Percentiles rank a stretch among this genome's conserved stretches.
Evolutionary conservation across 2,888 invertebrate species (phyloP).

Genomic region (Formica aserva): DNA sequence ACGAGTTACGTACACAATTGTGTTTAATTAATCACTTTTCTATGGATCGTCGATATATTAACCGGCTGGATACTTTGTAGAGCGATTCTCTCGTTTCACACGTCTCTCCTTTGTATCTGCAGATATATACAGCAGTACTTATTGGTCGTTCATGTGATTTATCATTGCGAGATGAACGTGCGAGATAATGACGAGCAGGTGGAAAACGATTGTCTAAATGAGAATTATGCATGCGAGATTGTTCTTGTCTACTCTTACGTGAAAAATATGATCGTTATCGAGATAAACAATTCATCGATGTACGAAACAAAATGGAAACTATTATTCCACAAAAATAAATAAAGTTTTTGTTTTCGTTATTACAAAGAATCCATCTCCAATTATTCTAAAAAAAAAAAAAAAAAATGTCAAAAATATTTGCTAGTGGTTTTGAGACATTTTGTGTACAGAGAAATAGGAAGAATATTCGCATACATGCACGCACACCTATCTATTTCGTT

Average conservation of each 20-base stretch:
- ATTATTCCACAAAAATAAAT: slow-evolving; percentile 11
- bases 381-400: slow-evolving; percentile 7
- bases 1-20: slow-evolving; percentile 37
- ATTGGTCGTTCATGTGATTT: slow-evolving; percentile 79
- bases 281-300: background rate
- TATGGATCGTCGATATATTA: slow-evolving; percentile 42
- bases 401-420: slow-evolving; percentile 19
- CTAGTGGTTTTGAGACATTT: slow-evolving; percentile 29
- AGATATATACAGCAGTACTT: slow-evolving; percentile 68
- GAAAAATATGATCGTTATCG: background rate
- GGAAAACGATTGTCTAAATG: slow-evolving; percentile 25
- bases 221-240: background rate
- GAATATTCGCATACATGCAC: background rate
- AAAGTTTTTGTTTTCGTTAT: background rate
- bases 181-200: slow-evolving; percentile 75
- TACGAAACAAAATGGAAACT: background rate
- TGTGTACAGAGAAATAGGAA: background rate
- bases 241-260: background rate
- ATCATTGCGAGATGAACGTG: slow-evolving; percentile 73
- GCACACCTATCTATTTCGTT: slow-evolving; percentile 50
- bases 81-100: slow-evolving; percentile 68
- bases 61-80: slow-evolving; percentile 8
- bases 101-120: slow-evolving; percentile 56
- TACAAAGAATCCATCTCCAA: slow-evolving; percentile 1
- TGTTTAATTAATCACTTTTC: slow-evolving; percentile 54